Base-by-base conservation (phyloP, 2,113 vertebrate genomes). In the Muntiacus reevesi region DNA sequence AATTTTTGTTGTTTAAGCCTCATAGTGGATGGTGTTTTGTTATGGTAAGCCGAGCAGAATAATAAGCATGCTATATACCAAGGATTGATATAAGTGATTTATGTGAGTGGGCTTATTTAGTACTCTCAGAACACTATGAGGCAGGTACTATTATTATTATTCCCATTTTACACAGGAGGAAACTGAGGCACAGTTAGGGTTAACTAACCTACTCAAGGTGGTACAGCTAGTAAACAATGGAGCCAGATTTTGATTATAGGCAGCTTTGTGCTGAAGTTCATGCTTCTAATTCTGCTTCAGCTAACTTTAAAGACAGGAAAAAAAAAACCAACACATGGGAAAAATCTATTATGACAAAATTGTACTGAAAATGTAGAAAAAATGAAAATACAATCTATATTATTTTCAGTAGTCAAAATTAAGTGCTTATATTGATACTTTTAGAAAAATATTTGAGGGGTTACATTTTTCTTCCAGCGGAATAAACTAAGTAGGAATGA, bases 341-440 rank as follows among this genome's bases (percentile, higher is more conserved):
- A 96, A 83, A 84, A 87, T 25, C 21, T 28, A 7, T 28, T 74
- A 1, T 94, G 28, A 89, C 54, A 87, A 94, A 87, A 57, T 79
- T 84, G 54, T 47, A 92, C 50, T 87, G 60, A 95, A 92, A n/a
- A 95, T 30, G 28, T 93, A 84, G 79, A 89, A 64, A 81, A 94
- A 76, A 40, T 36, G 25, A 85, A 83, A 78, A 25, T 91, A 10
- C 30, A 95, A n/a, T 33, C 19, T 91, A 12, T 23, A 74, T 62
- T 81, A 60, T 83, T 91, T 89, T 89, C 10, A 94, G 30, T 94
- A 54, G 16, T 89, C 33, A 87, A 52, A 78, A 82, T 94, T 76
- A 74, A 27, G 52, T 94, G 15, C 36, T 88, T 78, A 6, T 79
- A 76, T 27, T 76, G 71, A 43, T 43, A 23, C 28, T 84, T 93